Conservation (phyloP, 2,113 vertebrate species). For the Entosphenus tridentatus region DNA sequence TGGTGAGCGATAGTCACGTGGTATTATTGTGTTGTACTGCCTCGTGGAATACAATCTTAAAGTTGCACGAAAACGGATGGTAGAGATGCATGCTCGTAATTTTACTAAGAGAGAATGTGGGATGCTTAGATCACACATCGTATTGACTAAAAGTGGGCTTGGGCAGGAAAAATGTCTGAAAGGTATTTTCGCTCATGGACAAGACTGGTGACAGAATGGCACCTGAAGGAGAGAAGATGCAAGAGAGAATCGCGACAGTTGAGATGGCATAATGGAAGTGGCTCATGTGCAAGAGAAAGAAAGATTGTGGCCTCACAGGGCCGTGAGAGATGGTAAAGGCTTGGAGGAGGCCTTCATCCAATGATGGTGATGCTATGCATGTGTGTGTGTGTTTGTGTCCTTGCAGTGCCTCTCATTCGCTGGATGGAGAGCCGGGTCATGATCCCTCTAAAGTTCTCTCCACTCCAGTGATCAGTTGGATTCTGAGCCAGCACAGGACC, state of each 20-base stretch:
- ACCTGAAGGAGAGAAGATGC: neutral
- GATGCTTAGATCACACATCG: too few species aligned
- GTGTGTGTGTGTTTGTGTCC: conserved; percentile 5
- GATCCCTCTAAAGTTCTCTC: conserved; percentile 79
- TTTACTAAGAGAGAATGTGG: too few species aligned
- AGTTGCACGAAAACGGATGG: too few species aligned
- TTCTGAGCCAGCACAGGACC: neutral
- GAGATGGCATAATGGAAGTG: neutral
- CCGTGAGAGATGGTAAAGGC: neutral
- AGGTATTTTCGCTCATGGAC: too few species aligned
- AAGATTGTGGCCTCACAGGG: neutral
- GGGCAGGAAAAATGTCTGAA: too few species aligned
- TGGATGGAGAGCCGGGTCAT: conserved; percentile 98
- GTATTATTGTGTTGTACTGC: too few species aligned
- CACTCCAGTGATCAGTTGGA: conserved; percentile 33
- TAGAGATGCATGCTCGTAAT: too few species aligned
- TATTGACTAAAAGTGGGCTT: too few species aligned
- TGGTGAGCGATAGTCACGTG: too few species aligned
- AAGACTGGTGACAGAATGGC: too few species aligned
- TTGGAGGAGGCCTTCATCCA: neutral
- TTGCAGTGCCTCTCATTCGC: conserved; percentile 82
- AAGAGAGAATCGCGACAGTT: neutral
- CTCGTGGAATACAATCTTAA: too few species aligned
- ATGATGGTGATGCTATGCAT: neutral
- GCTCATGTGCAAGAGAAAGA: neutral